phyloP scores from a whole-genome alignment of 2,113 vertebrate species.

The Amphiprion ocellaris region DNA sequence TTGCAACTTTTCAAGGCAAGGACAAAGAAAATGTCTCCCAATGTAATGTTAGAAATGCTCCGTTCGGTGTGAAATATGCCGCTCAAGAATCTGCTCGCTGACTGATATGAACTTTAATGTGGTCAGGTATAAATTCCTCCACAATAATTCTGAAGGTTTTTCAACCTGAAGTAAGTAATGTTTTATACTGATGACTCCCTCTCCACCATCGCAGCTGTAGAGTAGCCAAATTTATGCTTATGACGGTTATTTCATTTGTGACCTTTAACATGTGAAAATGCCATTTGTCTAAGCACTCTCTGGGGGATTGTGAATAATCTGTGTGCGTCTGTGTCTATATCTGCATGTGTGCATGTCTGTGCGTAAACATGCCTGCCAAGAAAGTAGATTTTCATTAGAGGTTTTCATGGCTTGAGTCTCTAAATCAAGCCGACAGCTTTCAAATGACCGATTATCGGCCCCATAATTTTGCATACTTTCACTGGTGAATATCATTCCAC shows the following conservation, averaged over 20 bases:
- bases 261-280: slow-evolving; percentile 76
- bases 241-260: slow-evolving; percentile 56
- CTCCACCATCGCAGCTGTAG: background rate
- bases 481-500: slow-evolving; percentile 32
- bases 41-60: background rate
- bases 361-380: slow-evolving; percentile 49
- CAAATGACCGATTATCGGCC: slow-evolving; percentile 53
- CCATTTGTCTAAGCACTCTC: slow-evolving; percentile 62
- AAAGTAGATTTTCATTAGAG: slow-evolving; percentile 63
- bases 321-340: slow-evolving; percentile 27
- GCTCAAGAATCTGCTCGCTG: slow-evolving; percentile 4
- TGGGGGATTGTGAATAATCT: slow-evolving; percentile 67
- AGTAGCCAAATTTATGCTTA: slow-evolving; percentile 43
- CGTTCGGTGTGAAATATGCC: background rate
- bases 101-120: slow-evolving; percentile 30
- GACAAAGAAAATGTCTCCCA: background rate
- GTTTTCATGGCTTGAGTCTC: slow-evolving; percentile 53
- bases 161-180: slow-evolving; percentile 52
- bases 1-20: background rate
- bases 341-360: slow-evolving; percentile 41
- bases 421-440: slow-evolving; percentile 68
- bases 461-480: slow-evolving; percentile 58
- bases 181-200: slow-evolving; percentile 31
- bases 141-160: slow-evolving; percentile 29
- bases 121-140: slow-evolving; percentile 20